Base-by-base conservation (phyloP, 53 echinoderm and acorn worm genomes). In the Crossaster papposus region DNA sequence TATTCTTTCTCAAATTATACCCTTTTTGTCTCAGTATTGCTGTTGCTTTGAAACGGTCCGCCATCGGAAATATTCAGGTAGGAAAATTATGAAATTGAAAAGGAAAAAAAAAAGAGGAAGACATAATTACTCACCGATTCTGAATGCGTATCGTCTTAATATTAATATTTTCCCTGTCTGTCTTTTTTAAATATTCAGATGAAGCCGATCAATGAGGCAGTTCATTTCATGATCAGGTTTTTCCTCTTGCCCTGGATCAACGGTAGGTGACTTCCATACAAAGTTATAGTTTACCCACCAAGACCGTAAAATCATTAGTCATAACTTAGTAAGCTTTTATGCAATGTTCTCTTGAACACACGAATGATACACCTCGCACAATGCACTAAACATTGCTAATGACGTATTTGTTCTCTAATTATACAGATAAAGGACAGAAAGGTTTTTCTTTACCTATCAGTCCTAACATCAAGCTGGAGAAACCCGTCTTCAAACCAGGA, bases 191-290 rank as follows among this genome's bases (percentile, higher is more conserved):
- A 38, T 65, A 29, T 64, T 50, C 24, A 90, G 90, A 2, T 83
- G 18, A 65, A 77, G 30, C 22, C 3, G 17, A 71, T 93, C 18
- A 35, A 32, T 54, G 64, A 13, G 0, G 76, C 68, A 11, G 50
- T 93, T 29, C 50, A 93, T 18, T 9, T 81, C 51, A 82, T 87
- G 5, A 79, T 62, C 20, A 74, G 73, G 3, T 0, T 17, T 9
- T 23, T 30, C n/a, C 81, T 93, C 36, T 14, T 93, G 24, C 93
- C 93, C 1, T 81, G 80, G 90, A 75, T 93, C 10, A 93, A 93
- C 52, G 44, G 93, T 93, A 90, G 37, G 81, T 20, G 32, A 65
- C 44, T 44, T 83, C 28, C 2, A 51, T 36, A 22, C 33, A 44
- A 24, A 44, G 51, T 79, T n/a, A 51, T 44, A 29, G n/a, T 24